Percentiles rank a stretch among this genome's conserved stretches.
Conservation (phyloP, 2,797 vertebrate species). For the Gouania willdenowi region DNA sequence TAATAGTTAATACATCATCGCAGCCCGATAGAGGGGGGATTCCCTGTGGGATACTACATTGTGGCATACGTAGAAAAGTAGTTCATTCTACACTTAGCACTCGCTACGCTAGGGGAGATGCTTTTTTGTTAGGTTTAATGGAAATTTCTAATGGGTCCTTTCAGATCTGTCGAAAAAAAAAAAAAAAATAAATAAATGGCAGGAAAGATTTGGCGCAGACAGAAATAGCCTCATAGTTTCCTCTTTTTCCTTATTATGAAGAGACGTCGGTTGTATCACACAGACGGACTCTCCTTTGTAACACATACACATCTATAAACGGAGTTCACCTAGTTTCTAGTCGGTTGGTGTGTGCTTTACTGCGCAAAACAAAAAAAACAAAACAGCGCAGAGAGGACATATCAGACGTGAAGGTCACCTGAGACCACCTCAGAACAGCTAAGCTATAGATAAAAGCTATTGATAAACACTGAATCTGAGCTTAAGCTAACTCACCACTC, state of each 20-base stretch:
- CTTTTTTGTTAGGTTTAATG: constrained; percentile 72
- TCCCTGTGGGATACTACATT: constrained; percentile 64
- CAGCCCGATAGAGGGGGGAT: constrained; percentile 60
- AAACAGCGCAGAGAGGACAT: constrained; percentile 54
- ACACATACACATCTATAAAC: constrained; percentile 21
- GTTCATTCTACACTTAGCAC: constrained; percentile 77
- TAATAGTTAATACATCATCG: constrained; percentile 74
- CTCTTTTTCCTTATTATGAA: constrained; percentile 56
- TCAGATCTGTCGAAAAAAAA: constrained; percentile 71
- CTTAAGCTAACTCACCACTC: too few species aligned
- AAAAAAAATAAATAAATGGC: constrained; percentile 73
- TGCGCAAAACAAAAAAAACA: constrained; percentile 61
- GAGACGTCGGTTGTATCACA: constrained; percentile 35
- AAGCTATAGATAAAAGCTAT: too few species aligned
- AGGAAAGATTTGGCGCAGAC: constrained; percentile 54
- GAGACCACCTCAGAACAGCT: constrained; percentile 22
- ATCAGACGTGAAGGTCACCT: constrained; percentile 69
- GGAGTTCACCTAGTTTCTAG: constrained; percentile 40
- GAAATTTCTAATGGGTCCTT: constrained; percentile 73
- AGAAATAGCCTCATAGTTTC: constrained; percentile 67
- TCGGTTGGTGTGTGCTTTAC: constrained; percentile 54
- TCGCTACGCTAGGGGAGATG: constrained; percentile 69
- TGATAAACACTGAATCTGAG: too few species aligned
- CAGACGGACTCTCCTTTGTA: constrained; percentile 35
- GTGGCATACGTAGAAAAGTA: constrained; percentile 75